phyloP scores from a whole-genome alignment of 1,140 invertebrate genomes.

The Aethina tumida region DNA sequence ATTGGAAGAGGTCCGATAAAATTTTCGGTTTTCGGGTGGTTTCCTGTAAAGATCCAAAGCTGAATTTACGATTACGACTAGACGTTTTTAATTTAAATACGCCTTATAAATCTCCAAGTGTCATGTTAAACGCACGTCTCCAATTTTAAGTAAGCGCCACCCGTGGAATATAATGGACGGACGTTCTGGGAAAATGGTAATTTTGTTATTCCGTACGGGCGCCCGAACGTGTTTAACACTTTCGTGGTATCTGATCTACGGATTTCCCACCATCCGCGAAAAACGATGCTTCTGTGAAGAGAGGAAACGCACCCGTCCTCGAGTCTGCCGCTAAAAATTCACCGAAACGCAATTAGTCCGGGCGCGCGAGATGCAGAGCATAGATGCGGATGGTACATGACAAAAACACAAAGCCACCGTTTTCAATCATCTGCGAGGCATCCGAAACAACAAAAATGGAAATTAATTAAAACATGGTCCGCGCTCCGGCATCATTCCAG shows the following conservation, averaged over 20 bases:
- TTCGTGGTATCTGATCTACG: constrained; percentile 8
- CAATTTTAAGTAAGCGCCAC: constrained; percentile 12
- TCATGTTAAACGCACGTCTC: constrained; percentile 3
- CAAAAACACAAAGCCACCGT: constrained; percentile 31
- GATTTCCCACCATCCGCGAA: too few species aligned
- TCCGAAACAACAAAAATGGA: constrained; percentile 26
- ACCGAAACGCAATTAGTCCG: too few species aligned
- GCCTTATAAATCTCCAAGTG: constrained; percentile 10
- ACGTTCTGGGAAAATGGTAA: constrained; percentile 11
- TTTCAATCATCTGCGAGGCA: constrained; percentile 26
- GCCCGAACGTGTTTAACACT: constrained; percentile 11
- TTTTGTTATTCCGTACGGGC: constrained; percentile 11
- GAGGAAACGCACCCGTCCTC: too few species aligned
- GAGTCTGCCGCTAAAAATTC: too few species aligned
- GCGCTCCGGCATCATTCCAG: constrained; percentile 14
- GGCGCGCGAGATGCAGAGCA: too few species aligned
- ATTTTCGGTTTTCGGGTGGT: too few species aligned
- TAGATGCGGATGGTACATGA: constrained; percentile 24
- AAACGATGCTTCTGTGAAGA: too few species aligned
- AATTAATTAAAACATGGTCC: constrained; percentile 34
- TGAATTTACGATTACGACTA: constrained; percentile 8
- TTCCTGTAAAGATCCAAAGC: too few species aligned
- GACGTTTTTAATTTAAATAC: constrained; percentile 9
- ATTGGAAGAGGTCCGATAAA: too few species aligned
- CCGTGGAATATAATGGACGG: constrained; percentile 7